Evolutionary conservation across 2,797 vertebrate species (phyloP).

Genomic region (Natrix natrix): DNA sequence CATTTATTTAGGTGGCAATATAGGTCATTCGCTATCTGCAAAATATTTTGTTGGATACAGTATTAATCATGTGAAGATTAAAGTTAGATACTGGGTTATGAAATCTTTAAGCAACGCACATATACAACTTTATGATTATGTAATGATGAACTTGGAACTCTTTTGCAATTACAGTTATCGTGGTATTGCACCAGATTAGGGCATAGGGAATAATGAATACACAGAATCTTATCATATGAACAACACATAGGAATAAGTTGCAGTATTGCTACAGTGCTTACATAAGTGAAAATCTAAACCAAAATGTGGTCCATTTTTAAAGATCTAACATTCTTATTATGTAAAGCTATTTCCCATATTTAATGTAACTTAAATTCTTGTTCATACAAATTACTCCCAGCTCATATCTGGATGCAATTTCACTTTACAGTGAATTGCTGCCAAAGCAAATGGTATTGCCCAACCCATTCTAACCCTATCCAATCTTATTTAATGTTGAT

Average conservation of each 20-base stretch:
- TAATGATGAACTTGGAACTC: not conserved
- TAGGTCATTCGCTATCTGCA: not conserved
- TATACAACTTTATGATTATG: not conserved
- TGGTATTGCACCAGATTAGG: not conserved
- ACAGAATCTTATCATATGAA: slow-evolving; percentile 9
- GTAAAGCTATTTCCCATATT: slow-evolving; percentile 46
- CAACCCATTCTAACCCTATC: slow-evolving; percentile 51
- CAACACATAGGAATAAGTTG: slow-evolving; percentile 10
- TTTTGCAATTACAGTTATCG: slow-evolving; percentile 16
- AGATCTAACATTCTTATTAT: not conserved
- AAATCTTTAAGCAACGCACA: slow-evolving; percentile 1
- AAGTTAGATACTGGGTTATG: slow-evolving; percentile 14
- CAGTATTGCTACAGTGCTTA: slow-evolving; percentile 11
- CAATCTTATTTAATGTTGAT: slow-evolving; percentile 56
- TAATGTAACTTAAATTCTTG: slow-evolving; percentile 26
- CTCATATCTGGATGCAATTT: slow-evolving; percentile 50
- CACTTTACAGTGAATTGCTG: slow-evolving; percentile 45
- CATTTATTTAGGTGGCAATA: not conserved
- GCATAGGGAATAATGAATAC: not conserved
- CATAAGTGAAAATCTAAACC: not conserved
- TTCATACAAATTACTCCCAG: slow-evolving; percentile 37
- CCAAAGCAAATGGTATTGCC: slow-evolving; percentile 45
- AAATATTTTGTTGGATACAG: not conserved
- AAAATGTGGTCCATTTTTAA: not conserved
- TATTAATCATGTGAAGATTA: slow-evolving; percentile 14